Conservation (phyloP, 2,113 vertebrate species). For the Raja brachyura region DNA sequence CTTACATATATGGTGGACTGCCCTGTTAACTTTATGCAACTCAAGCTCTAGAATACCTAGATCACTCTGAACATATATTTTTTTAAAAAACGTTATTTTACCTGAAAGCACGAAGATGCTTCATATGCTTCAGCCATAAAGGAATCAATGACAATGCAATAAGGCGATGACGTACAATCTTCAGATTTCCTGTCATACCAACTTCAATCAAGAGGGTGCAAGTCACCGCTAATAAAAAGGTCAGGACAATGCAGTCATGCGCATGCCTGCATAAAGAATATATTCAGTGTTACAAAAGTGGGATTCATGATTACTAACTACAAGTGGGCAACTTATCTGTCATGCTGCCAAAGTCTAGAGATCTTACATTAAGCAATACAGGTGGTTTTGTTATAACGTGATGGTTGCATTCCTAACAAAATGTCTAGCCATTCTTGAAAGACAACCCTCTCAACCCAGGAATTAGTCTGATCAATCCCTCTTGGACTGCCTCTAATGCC, state of each 20-base stretch:
- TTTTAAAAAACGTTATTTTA: conserved; percentile 36
- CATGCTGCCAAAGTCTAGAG: neutral
- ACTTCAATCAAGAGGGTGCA: conserved; percentile 50
- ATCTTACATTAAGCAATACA: neutral
- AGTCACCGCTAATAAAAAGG: conserved; percentile 47
- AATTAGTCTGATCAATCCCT: too few relatives aligned
- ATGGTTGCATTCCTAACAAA: too few relatives aligned
- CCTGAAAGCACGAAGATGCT: conserved; percentile 60
- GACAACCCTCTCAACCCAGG: too few relatives aligned
- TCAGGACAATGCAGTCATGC: conserved; percentile 57
- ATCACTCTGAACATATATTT: too few relatives aligned
- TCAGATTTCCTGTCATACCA: conserved; percentile 41
- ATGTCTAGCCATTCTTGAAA: too few relatives aligned
- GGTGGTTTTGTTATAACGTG: too few relatives aligned
- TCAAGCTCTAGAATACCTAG: too few relatives aligned
- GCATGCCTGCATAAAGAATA: conserved; percentile 49
- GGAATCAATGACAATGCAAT: conserved; percentile 54
- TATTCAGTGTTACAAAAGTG: neutral
- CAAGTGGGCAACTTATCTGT: neutral
- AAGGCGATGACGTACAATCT: conserved; percentile 46
- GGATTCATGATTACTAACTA: neutral
- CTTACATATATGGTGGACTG: too few relatives aligned
- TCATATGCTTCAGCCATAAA: conserved; percentile 60
- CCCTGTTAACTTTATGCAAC: too few relatives aligned
- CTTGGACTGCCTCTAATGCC: too few relatives aligned